Base-by-base conservation (phyloP, 1,140 invertebrate genomes). In the Zaprionus tsacasi region DNA sequence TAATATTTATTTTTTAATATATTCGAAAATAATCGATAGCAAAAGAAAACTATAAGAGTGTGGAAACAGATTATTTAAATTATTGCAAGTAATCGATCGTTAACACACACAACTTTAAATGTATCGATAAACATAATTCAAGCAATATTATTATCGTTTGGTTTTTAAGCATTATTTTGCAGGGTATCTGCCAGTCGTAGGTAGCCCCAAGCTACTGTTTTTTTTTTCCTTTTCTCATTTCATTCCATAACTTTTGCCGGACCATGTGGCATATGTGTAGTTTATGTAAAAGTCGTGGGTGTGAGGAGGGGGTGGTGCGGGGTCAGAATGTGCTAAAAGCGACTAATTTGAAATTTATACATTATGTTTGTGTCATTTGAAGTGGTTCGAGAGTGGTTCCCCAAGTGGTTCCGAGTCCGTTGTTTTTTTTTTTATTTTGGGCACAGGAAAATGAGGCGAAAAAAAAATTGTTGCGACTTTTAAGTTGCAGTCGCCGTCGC, bases 281-380 rank as follows among this genome's bases (percentile, higher is more conserved):
- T 25, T 30, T 54, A 25, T 52, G 35, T 21, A 21, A 21, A 21
- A 21, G 21, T 21, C 21, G 21, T 21, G 21, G 21, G 21, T 1
- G 21, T 1, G 21, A 2, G 21, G 21, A 15, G 33, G 33, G 33
- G 33, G 33, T 6, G 36, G n/a, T 17, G 11, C 11, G 35, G 27
- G 27, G 27, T 1, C 3, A 4, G 36, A 27, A 27, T 60, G 21
- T 57, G 15, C 33, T 15, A 40, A 55, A 40, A 12, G 55, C 66
- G 61, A 74, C 58, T 74, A 70, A 74, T 74, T 74, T 63, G 40
- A 74, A 74, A 70, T 70, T 70, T 70, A 74, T 70, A 70, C 58
- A 56, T 38, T 63, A 57, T 70, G 59, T 74, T 56, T 63, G 55
- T 56, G 33, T 58, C 55, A 72, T 72, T 40, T 56, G 13, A 71